Evolutionary conservation across 2,797 vertebrate genomes (phyloP).

Genomic region (Thaleichthys pacificus): DNA sequence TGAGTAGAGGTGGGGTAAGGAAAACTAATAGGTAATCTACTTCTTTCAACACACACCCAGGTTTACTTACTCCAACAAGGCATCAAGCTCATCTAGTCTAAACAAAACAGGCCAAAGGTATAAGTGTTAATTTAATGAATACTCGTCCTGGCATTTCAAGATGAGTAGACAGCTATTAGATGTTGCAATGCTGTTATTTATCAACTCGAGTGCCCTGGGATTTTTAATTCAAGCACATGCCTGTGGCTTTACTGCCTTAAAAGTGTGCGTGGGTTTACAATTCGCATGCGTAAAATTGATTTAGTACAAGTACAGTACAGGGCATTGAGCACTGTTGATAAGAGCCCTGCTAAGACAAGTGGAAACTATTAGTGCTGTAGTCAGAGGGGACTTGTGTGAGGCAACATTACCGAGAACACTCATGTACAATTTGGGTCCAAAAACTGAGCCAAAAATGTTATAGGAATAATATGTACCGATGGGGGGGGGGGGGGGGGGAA

Average conservation of each 20-base stretch:
- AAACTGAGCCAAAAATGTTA: too few species aligned
- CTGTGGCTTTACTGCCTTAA: background rate
- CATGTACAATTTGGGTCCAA: too few species aligned
- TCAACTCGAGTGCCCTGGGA: background rate
- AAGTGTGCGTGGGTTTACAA: background rate
- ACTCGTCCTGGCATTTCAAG: slow-evolving; percentile 16
- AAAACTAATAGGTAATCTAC: slow-evolving; percentile 1
- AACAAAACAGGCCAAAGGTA: slow-evolving; percentile 55
- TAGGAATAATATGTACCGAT: too few species aligned
- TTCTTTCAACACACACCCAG: slow-evolving; percentile 4
- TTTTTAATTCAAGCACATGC: background rate
- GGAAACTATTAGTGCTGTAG: too few species aligned
- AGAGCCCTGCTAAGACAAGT: too few species aligned
- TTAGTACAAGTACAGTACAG: too few species aligned
- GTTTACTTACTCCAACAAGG: slow-evolving; percentile 60
- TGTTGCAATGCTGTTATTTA: too few species aligned
- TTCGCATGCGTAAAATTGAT: too few species aligned
- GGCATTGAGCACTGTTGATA: too few species aligned
- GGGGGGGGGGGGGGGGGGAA: too few species aligned
- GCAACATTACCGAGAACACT: too few species aligned
- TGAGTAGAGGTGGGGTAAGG: background rate
- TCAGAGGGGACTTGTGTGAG: too few species aligned
- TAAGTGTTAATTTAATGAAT: slow-evolving; percentile 9
- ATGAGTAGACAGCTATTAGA: background rate
- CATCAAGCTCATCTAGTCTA: slow-evolving; percentile 54